Evolutionary conservation across 2,888 invertebrate species (phyloP), one percentile per base, ranked within the genome.

Genomic region (Empis livida): DNA sequence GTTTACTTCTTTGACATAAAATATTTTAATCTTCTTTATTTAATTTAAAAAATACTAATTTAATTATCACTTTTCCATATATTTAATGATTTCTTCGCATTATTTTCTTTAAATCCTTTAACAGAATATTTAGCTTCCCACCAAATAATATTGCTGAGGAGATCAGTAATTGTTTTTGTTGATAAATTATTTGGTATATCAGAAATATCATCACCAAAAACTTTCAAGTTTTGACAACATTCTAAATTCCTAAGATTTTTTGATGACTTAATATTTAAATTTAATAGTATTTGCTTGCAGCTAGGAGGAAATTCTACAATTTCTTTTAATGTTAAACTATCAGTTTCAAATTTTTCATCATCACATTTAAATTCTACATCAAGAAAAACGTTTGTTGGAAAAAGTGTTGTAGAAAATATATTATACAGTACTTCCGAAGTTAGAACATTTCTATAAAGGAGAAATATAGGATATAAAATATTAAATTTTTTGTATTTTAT

Each of bases 331-430:
- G 38, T 32, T 13, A 51, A 49, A 32, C 40, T 10, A 14, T 50
- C 42, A 41, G 11, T 40, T 5, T 38, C 39, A 10, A 11, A 17
- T 8, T 27, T 4, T 23, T 17, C 9, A 16, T n/a, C 3, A 2
- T 38, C 11, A 5, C 14, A 8, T 23, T 37, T 10, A 2, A 47
- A 39, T 42, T 50, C 46, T 6, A 52, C 16, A 16, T 50, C 49
- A 3, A 52, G n/a, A 44, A 47, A 52, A 43, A 47, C 47, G 40
- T 52, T 52, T 11, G 52, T 52, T 17, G 45, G 13, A 5, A 32
- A 31, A 5, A 52, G 14, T 32, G 45, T 31, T 5, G 30, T 35
- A 1, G 49, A 49, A 32, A 52, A 52, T 2, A 32, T 27, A 13
- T 47, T 32, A 20, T 31, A 45, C 1, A 52, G 31, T n/a, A 39